Base-by-base conservation (phyloP, 2,888 invertebrate genomes). In the Metacarcinus magister region DNA sequence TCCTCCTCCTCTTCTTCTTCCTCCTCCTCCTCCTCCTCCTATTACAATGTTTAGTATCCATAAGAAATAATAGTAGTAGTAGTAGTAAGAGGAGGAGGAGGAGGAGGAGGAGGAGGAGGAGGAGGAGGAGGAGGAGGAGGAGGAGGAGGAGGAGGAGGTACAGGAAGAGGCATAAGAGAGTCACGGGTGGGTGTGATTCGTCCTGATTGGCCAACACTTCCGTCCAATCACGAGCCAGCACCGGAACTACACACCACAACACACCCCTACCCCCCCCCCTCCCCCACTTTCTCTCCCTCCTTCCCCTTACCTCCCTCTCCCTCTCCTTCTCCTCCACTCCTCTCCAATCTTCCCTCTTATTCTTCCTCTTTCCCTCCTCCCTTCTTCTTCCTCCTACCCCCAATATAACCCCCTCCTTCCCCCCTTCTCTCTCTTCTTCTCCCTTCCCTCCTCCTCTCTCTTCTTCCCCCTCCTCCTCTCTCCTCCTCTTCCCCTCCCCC, bases 131-230 rank as follows among this genome's bases (percentile, higher is more conserved):
- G 90, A 23, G 54, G 90, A 43, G 54, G 23, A 48, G 54, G 60
- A 54, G 60, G 43, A 39, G 54, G 39, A 23, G 43, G 90, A 89
- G 90, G n/a, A 39, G 48, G 90, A 28, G 44, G 93, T 23, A 23
- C 95, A 95, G 95, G 95, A 95, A 95, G 95, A 7, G 67, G 82
- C 46, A 92, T 60, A 95, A 95, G 95, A n/a, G 95, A 95, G 95
- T 92, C 75, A 91, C 95, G 92, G 95, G 92, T 67, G 95, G 92
- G 75, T 10, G 44, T 95, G 95, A 95, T 95, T 95, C 75, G 95
- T n/a, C n/a, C 43, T 95, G 92, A 95, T 95, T 95, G 95, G 91
- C 95, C 95, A 92, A n/a, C 92, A 95, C 95, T 95, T 95, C 95
- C 95, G 95, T 19, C 95, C 95, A 95, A 95, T 95, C 95, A 95